These are phyloP conservation scores for Laothoe populi DNA, from an alignment of 2,888 invertebrate genomes.

Conservation along the genomic window DNA sequence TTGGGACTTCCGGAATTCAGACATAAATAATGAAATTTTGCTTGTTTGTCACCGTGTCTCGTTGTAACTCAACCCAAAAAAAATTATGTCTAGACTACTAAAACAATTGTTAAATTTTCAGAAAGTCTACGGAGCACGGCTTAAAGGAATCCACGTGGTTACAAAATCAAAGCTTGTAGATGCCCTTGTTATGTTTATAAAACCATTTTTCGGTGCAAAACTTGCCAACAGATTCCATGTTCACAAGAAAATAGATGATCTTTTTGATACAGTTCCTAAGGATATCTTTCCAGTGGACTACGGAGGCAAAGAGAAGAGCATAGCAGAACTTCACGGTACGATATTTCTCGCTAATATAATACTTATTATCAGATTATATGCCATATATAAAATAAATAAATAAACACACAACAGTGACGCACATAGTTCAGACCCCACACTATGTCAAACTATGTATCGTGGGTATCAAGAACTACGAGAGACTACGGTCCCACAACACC, in stretches of 20 bases:
- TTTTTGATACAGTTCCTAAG: constrained; percentile 43
- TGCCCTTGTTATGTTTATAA: constrained; percentile 47
- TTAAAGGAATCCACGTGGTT: constrained; percentile 50
- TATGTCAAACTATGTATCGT: too few species aligned
- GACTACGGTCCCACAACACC: too few species aligned
- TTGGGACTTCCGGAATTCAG: too few species aligned
- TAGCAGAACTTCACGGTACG: constrained; percentile 45
- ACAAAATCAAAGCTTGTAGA: constrained; percentile 54
- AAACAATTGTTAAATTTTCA: constrained; percentile 31
- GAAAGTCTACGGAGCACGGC: constrained; percentile 54
- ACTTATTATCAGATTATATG: too few species aligned
- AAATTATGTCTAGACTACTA: too few species aligned
- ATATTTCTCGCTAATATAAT: background rate
- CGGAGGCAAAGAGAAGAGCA: constrained; percentile 48
- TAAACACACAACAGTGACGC: too few species aligned
- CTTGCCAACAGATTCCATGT: constrained; percentile 46
- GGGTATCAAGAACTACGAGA: too few species aligned
- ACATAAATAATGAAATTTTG: too few species aligned
- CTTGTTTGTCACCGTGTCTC: too few species aligned
- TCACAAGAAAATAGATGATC: constrained; percentile 40
- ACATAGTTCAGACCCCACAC: too few species aligned
- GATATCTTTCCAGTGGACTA: constrained; percentile 50
- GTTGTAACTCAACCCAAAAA: too few species aligned
- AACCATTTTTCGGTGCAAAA: constrained; percentile 53
- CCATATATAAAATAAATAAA: too few species aligned